Evolutionary conservation across 2,888 invertebrate species (phyloP), one percentile per base, ranked within the genome.

Genomic region (Habrosyne pyritoides): DNA sequence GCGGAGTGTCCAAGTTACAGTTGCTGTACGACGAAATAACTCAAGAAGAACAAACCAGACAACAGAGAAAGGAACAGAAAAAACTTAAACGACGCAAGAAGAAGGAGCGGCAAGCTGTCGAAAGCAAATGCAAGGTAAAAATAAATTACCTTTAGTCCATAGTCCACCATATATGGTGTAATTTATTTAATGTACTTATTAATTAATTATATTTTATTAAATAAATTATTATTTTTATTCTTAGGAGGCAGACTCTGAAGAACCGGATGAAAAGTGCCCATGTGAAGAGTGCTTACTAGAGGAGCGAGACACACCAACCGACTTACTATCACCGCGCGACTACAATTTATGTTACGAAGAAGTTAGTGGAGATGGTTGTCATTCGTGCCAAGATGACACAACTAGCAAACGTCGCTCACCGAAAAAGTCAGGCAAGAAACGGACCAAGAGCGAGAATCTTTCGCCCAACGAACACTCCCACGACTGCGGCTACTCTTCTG

Each of bases 401-500:
- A 71, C 73, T 8, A 57, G 48, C 21, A 85, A 86, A 67, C 80
- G 77, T 67, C 84, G 75, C 77, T 93, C 82, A 73, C 90, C 85
- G 61, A 91, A 77, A 75, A 91, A 84, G 69, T 74, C 78, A 71
- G 70, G 67, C 61, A 87, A 85, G 64, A 88, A 87, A 71, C 75
- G 82, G 47, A 67, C 84, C 64, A 93, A 93, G 80, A 93, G 93
- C 64, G 94, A 94, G 68, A 92, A 93, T 67, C 93, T 94, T 64
- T 94, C 94, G 42, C 94, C 94, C 24, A 94, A 94, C 73, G 95
- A 96, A 75, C 94, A 95, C 77, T 95, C 95, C 47, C 95, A 96
- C 81, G 98, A 98, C 88, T 97, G 96, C 75, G 98, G 98, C 46
- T 98, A 98, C 83, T 97, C 97, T 21, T 98, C 98, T 10, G 98